Base-by-base conservation (phyloP, 2,797 vertebrate genomes). In the Paratrypauchen microcephalus region DNA sequence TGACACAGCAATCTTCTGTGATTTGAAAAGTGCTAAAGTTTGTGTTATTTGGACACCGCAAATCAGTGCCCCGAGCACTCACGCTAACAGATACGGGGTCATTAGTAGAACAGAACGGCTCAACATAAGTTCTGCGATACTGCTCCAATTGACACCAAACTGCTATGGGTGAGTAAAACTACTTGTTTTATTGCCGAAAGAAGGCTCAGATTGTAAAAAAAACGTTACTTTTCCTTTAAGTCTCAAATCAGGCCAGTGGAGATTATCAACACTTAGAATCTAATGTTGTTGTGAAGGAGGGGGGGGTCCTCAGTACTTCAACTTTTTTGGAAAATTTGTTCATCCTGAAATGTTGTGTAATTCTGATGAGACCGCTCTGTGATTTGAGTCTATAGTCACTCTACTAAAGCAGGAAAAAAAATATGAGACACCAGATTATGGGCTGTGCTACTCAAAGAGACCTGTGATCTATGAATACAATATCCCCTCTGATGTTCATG, bases 221-320 rank as follows among this genome's bases (percentile, higher is more conserved):
- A n/a, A n/a, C n/a, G n/a, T n/a, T n/a, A n/a, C n/a, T n/a, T n/a
- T n/a, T n/a, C n/a, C n/a, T n/a, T n/a, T n/a, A 11, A 54, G 45
- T 12, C 41, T 16, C 9, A 4, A 26, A 61, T 52, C 18, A 75
- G 69, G 66, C 63, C 75, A 70, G 50, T 55, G 57, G 73, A 71
- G 65, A 71, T 72, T 73, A 73, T 26, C 19, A 62, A 26, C 60
- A 41, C 19, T 52, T 21, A 56, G 56, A 56, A 56, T 26, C 50
- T n/a, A 52, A 2, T 52, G 50, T 52, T 52, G 50, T 21, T n/a
- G n/a, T n/a, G n/a, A n/a, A n/a, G n/a, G n/a, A 8, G 19, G 19
- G 50, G 19, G 7, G 0, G 19, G 1, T 55, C 11, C 8, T 23
- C 21, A 21, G 52, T 21, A 8, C 7, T 54, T 54, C 8, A 54